These are phyloP conservation scores for Artemisiospiza belli DNA, from an alignment of 2,113 vertebrate genomes.

Conservation along the genomic window DNA sequence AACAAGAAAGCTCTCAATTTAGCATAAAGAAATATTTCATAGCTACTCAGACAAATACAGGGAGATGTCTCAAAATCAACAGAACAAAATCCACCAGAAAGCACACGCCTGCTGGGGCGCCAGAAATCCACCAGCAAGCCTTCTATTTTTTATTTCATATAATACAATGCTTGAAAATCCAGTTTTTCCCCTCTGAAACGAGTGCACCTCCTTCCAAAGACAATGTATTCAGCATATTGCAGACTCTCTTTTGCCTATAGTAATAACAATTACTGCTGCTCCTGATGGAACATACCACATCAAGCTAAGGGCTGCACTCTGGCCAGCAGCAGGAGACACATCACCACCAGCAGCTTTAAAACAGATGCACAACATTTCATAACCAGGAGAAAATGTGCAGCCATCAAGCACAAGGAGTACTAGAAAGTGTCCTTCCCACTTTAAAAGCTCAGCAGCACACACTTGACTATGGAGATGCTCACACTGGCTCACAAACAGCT, in stretches of 20 bases:
- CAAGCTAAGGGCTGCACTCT: background rate
- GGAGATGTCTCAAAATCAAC: background rate
- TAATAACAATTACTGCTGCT: background rate
- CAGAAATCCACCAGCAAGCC: background rate
- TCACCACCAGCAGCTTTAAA: constrained; percentile 46
- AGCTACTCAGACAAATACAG: background rate
- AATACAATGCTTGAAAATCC: background rate
- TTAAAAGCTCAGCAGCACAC: background rate
- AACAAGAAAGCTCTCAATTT: background rate
- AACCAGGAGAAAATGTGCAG: constrained; percentile 35
- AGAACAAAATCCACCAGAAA: background rate
- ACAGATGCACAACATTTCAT: constrained; percentile 32
- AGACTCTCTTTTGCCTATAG: background rate
- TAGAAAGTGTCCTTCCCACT: background rate
- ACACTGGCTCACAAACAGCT: background rate
- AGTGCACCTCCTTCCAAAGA: background rate
- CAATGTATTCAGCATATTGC: background rate
- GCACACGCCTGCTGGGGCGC: background rate
- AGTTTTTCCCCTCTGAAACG: background rate
- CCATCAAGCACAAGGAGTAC: constrained; percentile 21
- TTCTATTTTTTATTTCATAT: background rate
- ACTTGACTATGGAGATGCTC: background rate
- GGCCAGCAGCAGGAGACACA: constrained; percentile 48
- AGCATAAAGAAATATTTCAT: background rate
- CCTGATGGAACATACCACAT: background rate